Evolutionary conservation across 2,113 vertebrate species (phyloP).

Genomic region (Zosterops hypoxanthus): DNA sequence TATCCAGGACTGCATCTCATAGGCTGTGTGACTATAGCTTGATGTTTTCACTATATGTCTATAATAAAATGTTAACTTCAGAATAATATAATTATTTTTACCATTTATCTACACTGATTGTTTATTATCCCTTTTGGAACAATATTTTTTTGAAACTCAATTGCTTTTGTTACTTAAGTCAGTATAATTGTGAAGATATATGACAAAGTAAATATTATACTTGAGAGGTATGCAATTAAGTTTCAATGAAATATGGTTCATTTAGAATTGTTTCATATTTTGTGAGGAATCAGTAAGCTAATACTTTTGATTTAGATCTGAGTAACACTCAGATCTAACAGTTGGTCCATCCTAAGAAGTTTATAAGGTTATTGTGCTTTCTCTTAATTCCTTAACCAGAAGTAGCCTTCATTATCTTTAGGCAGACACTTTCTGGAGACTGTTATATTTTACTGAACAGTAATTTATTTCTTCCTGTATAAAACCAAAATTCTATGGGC

Average conservation of each 20-base stretch:
- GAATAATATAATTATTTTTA: not conserved
- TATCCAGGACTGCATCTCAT: not conserved
- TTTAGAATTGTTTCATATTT: not conserved
- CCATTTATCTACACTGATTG: not conserved
- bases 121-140: not conserved
- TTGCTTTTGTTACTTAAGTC: not conserved
- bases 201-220: not conserved
- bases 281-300: not conserved
- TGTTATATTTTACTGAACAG: not conserved
- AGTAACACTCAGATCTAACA: not conserved
- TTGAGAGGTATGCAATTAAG: not conserved
- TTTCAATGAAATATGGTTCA: not conserved
- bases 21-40: not conserved
- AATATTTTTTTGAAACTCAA: not conserved
- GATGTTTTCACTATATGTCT: not conserved
- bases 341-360: not conserved
- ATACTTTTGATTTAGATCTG: not conserved
- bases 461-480: not conserved
- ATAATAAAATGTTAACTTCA: not conserved
- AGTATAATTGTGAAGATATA: not conserved
- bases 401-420: not conserved
- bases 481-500: not conserved
- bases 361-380: not conserved
- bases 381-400: not conserved
- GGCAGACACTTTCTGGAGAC: not conserved